Percentiles rank a stretch among this genome's conserved stretches.
Conservation (phyloP, 2,888 invertebrate species). For the Dichetophora obliterata region DNA sequence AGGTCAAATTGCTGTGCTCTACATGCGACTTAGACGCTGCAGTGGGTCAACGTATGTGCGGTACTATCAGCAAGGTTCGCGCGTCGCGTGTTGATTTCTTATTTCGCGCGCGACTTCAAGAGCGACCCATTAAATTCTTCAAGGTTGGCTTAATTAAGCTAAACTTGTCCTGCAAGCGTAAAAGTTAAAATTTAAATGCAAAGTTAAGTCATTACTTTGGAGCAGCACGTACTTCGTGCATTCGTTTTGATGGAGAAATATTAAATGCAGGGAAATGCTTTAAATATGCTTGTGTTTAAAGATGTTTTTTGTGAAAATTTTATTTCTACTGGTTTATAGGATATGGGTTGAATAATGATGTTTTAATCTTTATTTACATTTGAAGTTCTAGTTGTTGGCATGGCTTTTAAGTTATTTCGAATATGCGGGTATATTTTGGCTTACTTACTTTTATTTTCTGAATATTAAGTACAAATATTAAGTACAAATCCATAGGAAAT, state of each 20-base stretch:
- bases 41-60: slow-evolving; percentile 12
- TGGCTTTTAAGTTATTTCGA: too few species aligned
- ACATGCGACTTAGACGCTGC: slow-evolving; percentile 21
- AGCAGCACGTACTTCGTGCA: background rate
- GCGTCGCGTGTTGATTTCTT: slow-evolving; percentile 14
- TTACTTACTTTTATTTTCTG: too few species aligned
- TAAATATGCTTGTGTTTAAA: too few species aligned
- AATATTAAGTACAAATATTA: too few species aligned
- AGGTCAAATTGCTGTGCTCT: slow-evolving; percentile 46
- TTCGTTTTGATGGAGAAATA: background rate
- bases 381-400: too few species aligned
- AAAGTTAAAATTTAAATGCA: slow-evolving; percentile 2
- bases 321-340: too few species aligned
- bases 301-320: too few species aligned
- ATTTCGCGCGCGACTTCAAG: slow-evolving; percentile 23
- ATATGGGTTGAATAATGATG: too few species aligned
- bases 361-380: too few species aligned
- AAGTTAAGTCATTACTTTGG: slow-evolving; percentile 1
- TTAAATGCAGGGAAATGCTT: too few species aligned
- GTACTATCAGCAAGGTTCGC: background rate
- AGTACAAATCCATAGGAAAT: too few species aligned
- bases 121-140: slow-evolving; percentile 39
- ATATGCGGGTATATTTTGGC: too few species aligned
- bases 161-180: background rate
- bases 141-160: slow-evolving; percentile 35